These are phyloP conservation scores for Sialia sialis DNA, from an alignment of 2,113 vertebrate genomes.

Conservation along the genomic window DNA sequence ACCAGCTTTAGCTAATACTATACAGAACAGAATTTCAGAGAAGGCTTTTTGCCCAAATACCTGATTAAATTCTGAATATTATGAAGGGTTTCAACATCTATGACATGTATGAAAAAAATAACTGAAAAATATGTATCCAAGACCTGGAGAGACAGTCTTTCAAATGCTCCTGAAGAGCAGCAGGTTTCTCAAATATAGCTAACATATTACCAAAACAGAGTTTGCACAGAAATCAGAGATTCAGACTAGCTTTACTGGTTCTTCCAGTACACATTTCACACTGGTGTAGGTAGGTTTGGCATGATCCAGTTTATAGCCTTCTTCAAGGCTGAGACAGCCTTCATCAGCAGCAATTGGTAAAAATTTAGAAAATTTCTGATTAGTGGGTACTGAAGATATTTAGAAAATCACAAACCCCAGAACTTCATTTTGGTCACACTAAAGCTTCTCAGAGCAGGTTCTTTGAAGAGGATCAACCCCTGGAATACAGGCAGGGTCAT, in stretches of 20 bases:
- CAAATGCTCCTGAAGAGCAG: not conserved
- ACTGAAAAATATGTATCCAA: not conserved
- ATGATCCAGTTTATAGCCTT: not conserved
- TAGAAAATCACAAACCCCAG: not conserved
- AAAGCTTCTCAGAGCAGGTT: not conserved
- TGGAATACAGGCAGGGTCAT: rapidly evolving
- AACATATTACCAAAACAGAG: not conserved
- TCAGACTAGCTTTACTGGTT: not conserved
- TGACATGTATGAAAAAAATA: not conserved
- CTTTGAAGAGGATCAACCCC: not conserved
- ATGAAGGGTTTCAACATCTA: not conserved
- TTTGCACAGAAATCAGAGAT: not conserved
- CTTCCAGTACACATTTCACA: not conserved
- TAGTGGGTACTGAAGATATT: not conserved
- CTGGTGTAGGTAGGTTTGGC: not conserved
- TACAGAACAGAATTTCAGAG: not conserved
- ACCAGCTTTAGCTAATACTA: not conserved
- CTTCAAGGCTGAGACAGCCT: not conserved
- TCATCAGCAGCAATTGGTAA: rapidly evolving
- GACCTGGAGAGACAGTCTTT: not conserved
- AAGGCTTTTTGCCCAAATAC: not conserved
- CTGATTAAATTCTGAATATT: not conserved
- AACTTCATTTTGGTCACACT: not conserved
- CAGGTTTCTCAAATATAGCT: not conserved
- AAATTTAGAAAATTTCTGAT: not conserved